These are phyloP conservation scores for Glaucopsyche alexis DNA, from an alignment of 2,888 invertebrate genomes.

Conservation along the genomic window DNA sequence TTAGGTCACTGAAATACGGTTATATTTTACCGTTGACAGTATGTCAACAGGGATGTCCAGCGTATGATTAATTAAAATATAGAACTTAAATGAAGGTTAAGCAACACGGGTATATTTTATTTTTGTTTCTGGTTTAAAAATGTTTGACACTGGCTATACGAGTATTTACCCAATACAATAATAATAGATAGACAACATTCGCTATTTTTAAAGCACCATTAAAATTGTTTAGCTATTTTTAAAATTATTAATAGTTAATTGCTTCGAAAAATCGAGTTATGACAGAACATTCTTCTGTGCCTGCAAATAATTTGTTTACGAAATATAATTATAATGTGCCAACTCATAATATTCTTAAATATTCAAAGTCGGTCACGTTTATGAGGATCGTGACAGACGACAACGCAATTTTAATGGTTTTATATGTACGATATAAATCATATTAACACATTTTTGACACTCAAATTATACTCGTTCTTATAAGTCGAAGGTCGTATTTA, in stretches of 20 bases:
- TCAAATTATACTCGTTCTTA: background rate
- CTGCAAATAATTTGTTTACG: constrained; percentile 11
- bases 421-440: constrained; percentile 16
- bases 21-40: background rate
- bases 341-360: constrained; percentile 1
- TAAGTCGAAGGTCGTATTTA: background rate
- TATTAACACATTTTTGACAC: constrained; percentile 24
- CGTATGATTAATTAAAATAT: background rate
- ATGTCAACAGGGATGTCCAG: background rate
- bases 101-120: background rate
- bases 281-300: constrained; percentile 11
- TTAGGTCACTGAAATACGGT: constrained; percentile 1
- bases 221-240: background rate
- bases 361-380: constrained; percentile 18
- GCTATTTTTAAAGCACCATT: background rate
- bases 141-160: background rate
- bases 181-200: too few relatives aligned
- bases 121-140: background rate
- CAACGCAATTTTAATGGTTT: constrained; percentile 22
- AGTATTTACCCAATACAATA: too few relatives aligned
- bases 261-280: constrained; percentile 1
- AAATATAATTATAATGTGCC: constrained; percentile 13
- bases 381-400: constrained; percentile 19
- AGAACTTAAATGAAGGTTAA: background rate
- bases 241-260: too few relatives aligned